Evolutionary conservation across 2,888 invertebrate species (phyloP).

Genomic region (Agrotis ipsilon): DNA sequence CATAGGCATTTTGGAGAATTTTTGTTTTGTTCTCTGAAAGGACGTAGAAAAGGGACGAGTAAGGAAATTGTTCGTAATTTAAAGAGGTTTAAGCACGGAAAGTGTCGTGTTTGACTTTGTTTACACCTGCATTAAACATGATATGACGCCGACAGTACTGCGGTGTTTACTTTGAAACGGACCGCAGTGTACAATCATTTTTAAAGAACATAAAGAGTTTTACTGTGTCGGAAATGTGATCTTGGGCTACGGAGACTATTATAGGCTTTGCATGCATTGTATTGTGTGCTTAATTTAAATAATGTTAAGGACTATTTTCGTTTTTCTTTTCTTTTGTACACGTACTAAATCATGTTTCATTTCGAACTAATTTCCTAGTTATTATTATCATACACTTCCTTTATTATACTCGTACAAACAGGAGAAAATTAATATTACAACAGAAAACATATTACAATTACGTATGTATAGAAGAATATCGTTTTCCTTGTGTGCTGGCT

Average conservation of each 20-base stretch:
- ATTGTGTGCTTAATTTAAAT: not conserved
- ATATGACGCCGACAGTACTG: conserved; percentile 23
- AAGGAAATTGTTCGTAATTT: conserved; percentile 17
- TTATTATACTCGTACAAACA: not conserved
- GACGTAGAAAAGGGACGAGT: conserved; percentile 4
- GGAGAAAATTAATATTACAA: conserved; percentile 29
- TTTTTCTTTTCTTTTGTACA: not conserved
- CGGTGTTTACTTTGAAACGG: not conserved
- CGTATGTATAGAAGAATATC: conserved; percentile 28
- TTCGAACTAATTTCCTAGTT: not conserved
- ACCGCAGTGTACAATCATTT: conserved; percentile 5
- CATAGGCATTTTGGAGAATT: not conserved
- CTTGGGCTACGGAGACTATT: not conserved
- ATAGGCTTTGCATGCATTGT: too few relatives aligned
- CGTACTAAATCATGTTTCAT: not conserved
- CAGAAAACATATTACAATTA: conserved; percentile 30
- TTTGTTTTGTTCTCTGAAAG: not conserved
- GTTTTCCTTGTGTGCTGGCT: conserved; percentile 44
- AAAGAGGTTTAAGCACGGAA: conserved; percentile 21
- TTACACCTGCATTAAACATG: conserved; percentile 33
- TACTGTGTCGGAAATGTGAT: not conserved
- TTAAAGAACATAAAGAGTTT: conserved; percentile 4
- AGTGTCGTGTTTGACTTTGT: conserved; percentile 31
- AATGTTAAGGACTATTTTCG: not conserved
- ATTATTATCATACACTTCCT: not conserved